A percentile compares a stretch with the other conserved stretches of the same genome.
Evolutionary conservation across 2,888 invertebrate species (phyloP).

Genomic region (Megaustenia siamemsis): DNA sequence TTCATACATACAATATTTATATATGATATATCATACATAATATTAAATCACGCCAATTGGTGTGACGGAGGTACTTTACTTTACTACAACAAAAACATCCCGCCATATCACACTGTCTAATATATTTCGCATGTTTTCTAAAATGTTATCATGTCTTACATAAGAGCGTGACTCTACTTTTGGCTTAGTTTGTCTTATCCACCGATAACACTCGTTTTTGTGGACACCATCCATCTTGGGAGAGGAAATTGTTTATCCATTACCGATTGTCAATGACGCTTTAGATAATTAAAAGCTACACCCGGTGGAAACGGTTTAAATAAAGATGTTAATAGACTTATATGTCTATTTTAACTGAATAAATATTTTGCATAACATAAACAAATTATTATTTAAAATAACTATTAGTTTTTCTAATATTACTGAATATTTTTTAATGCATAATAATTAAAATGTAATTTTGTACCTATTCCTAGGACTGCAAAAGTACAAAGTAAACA

Average conservation of each 20-base stretch:
- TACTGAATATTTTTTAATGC: not conserved
- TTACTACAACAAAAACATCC: too few relatives aligned
- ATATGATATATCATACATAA: too few relatives aligned
- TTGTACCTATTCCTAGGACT: too few relatives aligned
- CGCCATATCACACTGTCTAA: too few relatives aligned
- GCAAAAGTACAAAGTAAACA: too few relatives aligned
- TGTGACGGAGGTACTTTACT: too few relatives aligned
- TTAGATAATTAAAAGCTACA: not conserved
- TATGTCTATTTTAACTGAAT: not conserved
- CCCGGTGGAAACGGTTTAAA: not conserved
- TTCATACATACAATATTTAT: too few relatives aligned
- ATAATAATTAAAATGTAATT: not conserved
- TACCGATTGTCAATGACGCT: conserved; percentile 37
- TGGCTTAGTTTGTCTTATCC: conserved; percentile 69
- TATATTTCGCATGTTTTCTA: too few relatives aligned
- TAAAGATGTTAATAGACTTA: not conserved
- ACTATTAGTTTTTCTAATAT: not conserved
- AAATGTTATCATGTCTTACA: conserved; percentile 52
- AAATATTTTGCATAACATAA: too few relatives aligned
- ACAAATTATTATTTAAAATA: too few relatives aligned
- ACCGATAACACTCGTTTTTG: conserved; percentile 66
- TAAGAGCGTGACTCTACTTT: conserved; percentile 69
- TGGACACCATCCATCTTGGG: conserved; percentile 63
- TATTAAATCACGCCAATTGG: too few relatives aligned
- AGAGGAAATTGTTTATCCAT: not conserved